Evolutionary conservation across 2,888 invertebrate species (phyloP).

Genomic region (Beris morrisii): DNA sequence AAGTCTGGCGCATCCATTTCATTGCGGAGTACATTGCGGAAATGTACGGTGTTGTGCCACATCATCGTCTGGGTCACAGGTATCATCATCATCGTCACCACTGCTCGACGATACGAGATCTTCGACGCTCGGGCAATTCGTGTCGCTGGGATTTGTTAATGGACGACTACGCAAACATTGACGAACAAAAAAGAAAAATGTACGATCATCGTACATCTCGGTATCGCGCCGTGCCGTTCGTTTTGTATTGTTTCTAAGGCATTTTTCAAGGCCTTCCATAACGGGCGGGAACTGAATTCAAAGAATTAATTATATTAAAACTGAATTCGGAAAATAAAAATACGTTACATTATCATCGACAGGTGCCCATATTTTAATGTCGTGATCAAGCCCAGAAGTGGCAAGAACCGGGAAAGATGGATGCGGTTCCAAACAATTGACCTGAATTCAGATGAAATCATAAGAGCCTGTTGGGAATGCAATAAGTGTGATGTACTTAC

Average conservation of each 20-base stretch:
- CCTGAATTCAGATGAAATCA: slow-evolving; percentile 55
- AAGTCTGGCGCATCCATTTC: slow-evolving; percentile 15
- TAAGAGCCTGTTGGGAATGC: slow-evolving; percentile 55
- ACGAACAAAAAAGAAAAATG: slow-evolving; percentile 50
- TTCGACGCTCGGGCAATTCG: slow-evolving; percentile 33
- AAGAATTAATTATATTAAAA: slow-evolving; percentile 2
- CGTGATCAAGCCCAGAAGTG: slow-evolving; percentile 83
- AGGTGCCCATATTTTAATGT: slow-evolving; percentile 93
- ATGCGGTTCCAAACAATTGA: slow-evolving; percentile 88
- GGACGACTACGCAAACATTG: slow-evolving; percentile 46
- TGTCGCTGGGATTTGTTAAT: slow-evolving; percentile 17
- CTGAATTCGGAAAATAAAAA: neutral
- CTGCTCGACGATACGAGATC: slow-evolving; percentile 39
- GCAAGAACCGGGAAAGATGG: slow-evolving; percentile 85
- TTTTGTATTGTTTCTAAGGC: slow-evolving; percentile 48
- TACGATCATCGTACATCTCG: slow-evolving; percentile 46
- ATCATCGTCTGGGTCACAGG: slow-evolving; percentile 31
- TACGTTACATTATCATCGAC: slow-evolving; percentile 58
- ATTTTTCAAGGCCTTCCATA: slow-evolving; percentile 46
- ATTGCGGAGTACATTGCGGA: slow-evolving; percentile 47
- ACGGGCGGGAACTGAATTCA: slow-evolving; percentile 45
- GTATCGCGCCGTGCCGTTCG: slow-evolving; percentile 40
- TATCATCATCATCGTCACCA: slow-evolving; percentile 34
- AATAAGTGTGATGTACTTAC: slow-evolving; percentile 57
- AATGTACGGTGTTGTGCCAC: slow-evolving; percentile 36